Evolutionary conservation across 2,113 vertebrate genomes (phyloP), one percentile per base, ranked within the genome.

Genomic region (Zapornia atra): DNA sequence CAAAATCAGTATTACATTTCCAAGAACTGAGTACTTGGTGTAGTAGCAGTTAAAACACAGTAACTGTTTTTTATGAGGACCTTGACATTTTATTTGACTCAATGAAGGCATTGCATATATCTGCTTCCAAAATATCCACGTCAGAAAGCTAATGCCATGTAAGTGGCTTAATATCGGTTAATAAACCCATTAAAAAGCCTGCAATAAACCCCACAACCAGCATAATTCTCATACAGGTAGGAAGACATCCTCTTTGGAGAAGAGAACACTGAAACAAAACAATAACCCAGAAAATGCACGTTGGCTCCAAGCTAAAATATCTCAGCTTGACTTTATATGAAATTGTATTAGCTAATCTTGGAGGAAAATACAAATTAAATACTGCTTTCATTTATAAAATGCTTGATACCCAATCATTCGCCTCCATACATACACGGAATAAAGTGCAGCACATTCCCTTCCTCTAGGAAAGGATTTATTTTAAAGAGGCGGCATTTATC

Each of bases 331-430:
- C 40, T 80, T 83, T 70, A 33, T 40, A 81, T 36, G 25, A 92
- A 77, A 92, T 50, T 63, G 21, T 48, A 88, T 50, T 84, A 91
- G 64, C 25, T 72, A 68, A 72, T 61, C 31, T 89, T 64, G 42
- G 22, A 91, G 63, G 54, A 91, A 92, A 95, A 81, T 66, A 90
- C 17, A 76, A 81, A 91, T 60, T 60, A 90, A 96, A 86, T 42
- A 59, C 33, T 87, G 54, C 42, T 91, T 85, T 92, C n/a, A 83
- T 73, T 79, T 91, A 78, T 33, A 76, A 84, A 87, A 94, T 42
- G 12, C 22, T 73, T 82, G 54, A 68, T 51, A 80, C 83, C 50
- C 50, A 80, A 60, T 73, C 60, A 69, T 76, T 63, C 88, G 56
- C 33, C 64, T 64, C 56, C 46, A 87, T 21, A 68, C 17, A 66